Evolutionary conservation across 2,888 invertebrate genomes (phyloP).

Genomic region (Stomorhina lunata): DNA sequence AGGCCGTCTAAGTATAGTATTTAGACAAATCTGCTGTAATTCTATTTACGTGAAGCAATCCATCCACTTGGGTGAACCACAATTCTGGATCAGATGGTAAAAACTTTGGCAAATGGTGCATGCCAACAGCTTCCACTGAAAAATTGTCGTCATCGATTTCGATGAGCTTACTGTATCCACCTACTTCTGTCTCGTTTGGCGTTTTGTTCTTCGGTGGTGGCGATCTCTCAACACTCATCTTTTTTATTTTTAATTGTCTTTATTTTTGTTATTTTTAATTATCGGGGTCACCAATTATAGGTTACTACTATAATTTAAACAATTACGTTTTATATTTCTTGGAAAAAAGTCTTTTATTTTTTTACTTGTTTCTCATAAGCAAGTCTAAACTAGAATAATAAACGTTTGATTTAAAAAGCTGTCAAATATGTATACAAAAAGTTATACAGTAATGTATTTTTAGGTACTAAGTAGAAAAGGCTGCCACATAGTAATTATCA

Average conservation of each 20-base stretch:
- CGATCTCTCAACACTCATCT: background rate
- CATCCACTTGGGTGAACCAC: conserved; percentile 34
- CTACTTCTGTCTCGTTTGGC: background rate
- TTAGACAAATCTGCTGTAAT: conserved; percentile 44
- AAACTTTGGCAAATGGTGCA: background rate
- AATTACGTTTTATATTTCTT: too few relatives aligned
- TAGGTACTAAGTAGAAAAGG: too few relatives aligned
- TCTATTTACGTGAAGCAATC: conserved; percentile 45
- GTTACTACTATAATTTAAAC: too few relatives aligned
- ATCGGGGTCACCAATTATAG: background rate
- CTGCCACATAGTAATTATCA: too few relatives aligned
- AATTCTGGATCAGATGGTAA: background rate
- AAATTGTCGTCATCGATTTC: background rate
- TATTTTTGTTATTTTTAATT: background rate
- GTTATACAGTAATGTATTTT: too few relatives aligned
- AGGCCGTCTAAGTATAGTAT: conserved; percentile 39
- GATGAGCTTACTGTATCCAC: too few relatives aligned
- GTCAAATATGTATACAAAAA: too few relatives aligned
- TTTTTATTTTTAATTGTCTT: background rate
- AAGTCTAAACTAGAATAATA: too few relatives aligned
- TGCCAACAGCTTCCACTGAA: background rate
- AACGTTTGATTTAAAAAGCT: too few relatives aligned
- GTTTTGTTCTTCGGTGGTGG: background rate
- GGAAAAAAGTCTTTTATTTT: too few relatives aligned
- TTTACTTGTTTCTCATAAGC: too few relatives aligned